These are phyloP conservation scores for Microplitis mediator DNA, from an alignment of 1,140 invertebrate genomes.

Conservation along the genomic window DNA sequence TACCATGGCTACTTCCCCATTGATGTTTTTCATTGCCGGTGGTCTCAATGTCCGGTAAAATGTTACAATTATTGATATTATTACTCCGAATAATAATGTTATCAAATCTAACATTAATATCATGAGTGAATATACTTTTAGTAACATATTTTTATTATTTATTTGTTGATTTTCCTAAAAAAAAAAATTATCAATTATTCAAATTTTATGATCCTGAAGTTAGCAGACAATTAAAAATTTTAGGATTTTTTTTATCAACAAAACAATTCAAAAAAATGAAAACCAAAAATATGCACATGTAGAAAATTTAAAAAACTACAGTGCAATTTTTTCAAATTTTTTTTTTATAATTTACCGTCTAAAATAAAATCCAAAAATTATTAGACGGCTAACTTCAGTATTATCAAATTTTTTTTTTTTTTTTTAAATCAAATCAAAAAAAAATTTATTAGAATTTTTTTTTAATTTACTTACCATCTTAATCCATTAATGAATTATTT, in stretches of 20 bases:
- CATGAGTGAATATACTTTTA: slow-evolving; percentile 64
- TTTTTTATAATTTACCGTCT: no score
- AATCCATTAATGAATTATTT: no score
- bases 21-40: slow-evolving; percentile 64
- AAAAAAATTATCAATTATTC: neutral
- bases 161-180: slow-evolving; percentile 31
- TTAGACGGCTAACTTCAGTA: no score
- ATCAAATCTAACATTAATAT: slow-evolving; percentile 64
- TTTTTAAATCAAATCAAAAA: neutral
- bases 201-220: no score
- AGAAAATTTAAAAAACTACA: no score
- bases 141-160: slow-evolving; percentile 56
- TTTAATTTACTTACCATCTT: neutral
- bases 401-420: no score
- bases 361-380: no score
- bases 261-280: no score
- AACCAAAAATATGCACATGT: no score
- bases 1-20: slow-evolving; percentile 69
- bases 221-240: no score
- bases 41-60: slow-evolving; percentile 64
- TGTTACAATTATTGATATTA: slow-evolving; percentile 63
- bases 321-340: no score
- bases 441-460: neutral
- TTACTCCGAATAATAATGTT: slow-evolving; percentile 62
- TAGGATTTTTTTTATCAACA: no score